Base-by-base conservation (phyloP, 2,113 vertebrate genomes). In the Cairina moschata region DNA sequence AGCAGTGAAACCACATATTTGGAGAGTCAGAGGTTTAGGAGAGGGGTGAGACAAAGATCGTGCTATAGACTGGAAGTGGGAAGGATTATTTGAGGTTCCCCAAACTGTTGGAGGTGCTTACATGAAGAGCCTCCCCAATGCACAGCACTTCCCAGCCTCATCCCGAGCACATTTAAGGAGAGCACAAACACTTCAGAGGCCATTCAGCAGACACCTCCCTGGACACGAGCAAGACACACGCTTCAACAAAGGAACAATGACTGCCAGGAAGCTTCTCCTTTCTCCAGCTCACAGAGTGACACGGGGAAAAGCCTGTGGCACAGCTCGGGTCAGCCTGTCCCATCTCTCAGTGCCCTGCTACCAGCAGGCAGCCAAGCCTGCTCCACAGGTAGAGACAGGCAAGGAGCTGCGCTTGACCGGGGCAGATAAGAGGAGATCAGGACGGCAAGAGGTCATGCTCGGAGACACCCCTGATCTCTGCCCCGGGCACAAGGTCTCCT, bases 341-440 rank as follows among this genome's bases (percentile, higher is more conserved):
- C 4, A n/a, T 38, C 86, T 65, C 76, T 52, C 59, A 63, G 16
- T 13, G 80, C 42, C 67, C 44, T 23, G 44, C 69, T 78, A 34
- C 20, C 2, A 20, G 36, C 42, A 52, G 31, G 60, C 8, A 20
- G 48, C 16, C 82, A 52, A 76, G 86, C 32, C 78, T 59, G 42
- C 31, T 67, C n/a, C 62, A n/a, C 48, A 59, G 78, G 80, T 55
- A 78, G 5, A 86, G 73, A 71, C 65, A 71, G 77, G 31, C 7
- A 9, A 83, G 81, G 4, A 75, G 74, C 73, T 69, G 87, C 77
- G 42, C 86, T 95, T 94, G 65, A 86, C 80, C 78, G 83, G 79
- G 63, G 40, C 71, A 90, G 95, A 95, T 91, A 92, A 93, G 63
- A 92, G 67, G 90, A 94, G 95, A 95, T 95, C 59, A 95, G 62